Conservation (phyloP, 1,140 invertebrate genomes). For the Dinoponera quadriceps region DNA sequence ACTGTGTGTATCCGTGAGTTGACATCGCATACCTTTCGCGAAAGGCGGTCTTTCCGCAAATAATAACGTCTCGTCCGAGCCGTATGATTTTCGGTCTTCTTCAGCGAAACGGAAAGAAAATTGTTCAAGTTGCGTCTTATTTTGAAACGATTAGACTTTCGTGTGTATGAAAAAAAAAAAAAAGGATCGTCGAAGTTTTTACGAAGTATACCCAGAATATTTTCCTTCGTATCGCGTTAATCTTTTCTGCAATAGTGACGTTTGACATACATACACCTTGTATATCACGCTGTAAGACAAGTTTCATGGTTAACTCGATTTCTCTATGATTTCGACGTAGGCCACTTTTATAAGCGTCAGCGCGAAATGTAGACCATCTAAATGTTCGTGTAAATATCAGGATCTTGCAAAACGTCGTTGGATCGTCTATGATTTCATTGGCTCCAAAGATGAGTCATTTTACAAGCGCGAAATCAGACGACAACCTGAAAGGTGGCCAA, state of each 20-base stretch:
- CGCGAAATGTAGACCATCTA: constrained; percentile 21
- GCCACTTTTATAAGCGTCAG: constrained; percentile 27
- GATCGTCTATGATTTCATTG: too few species aligned
- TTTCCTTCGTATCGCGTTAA: neutral
- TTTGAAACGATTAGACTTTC: constrained; percentile 6
- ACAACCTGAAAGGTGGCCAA: too few species aligned
- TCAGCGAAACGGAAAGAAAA: constrained; percentile 20
- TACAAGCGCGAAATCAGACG: too few species aligned
- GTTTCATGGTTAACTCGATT: constrained; percentile 8
- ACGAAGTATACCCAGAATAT: constrained; percentile 16
- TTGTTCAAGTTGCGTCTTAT: constrained; percentile 24
- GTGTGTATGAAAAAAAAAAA: neutral
- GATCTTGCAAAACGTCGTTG: too few species aligned
- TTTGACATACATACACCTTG: too few species aligned
- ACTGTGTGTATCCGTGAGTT: constrained; percentile 31
- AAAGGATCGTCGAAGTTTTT: constrained; percentile 21
- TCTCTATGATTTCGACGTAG: constrained; percentile 28
- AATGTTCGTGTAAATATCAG: constrained; percentile 4
- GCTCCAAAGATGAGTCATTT: too few species aligned
- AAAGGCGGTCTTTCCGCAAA: constrained; percentile 18
- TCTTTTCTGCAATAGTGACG: neutral
- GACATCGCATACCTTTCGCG: constrained; percentile 9
- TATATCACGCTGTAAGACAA: neutral
- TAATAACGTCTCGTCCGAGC: constrained; percentile 14
- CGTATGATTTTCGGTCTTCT: neutral